A percentile compares a stretch with the other conserved stretches of the same genome.
Evolutionary conservation across 2,797 vertebrate genomes (phyloP).

Genomic region (Limosa lapponica): DNA sequence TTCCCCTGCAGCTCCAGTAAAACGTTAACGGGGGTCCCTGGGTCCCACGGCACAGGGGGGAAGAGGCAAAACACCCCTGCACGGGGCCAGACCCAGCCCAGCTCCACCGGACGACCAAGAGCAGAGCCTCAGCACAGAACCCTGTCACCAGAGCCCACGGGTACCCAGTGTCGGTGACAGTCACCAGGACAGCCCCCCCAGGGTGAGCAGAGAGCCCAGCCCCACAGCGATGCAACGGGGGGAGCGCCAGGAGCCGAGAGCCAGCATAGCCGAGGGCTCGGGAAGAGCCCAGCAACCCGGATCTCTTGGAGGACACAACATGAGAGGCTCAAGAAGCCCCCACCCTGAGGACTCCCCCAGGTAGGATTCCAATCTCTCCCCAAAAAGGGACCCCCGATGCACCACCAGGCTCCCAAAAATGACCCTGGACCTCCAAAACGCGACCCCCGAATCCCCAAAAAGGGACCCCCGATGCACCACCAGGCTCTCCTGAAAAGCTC

Average conservation of each 20-base stretch:
- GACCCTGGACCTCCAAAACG: too few species aligned
- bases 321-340: not conserved
- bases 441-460: too few species aligned
- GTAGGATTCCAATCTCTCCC: not conserved
- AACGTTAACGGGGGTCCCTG: fast-evolving
- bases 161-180: fast-evolving
- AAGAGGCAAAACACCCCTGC: not conserved
- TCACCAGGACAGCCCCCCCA: not conserved
- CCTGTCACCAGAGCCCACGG: fast-evolving
- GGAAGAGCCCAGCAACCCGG: not conserved
- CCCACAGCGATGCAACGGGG: fast-evolving
- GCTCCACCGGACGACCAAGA: not conserved
- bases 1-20: not conserved
- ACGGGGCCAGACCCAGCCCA: not conserved
- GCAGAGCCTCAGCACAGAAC: not conserved
- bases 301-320: fast-evolving
- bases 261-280: fast-evolving
- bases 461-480: fast-evolving
- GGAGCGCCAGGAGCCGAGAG: fast-evolving
- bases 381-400: fast-evolving
- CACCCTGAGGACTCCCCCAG: not conserved
- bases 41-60: not conserved
- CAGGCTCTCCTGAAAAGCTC: not conserved
- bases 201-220: not conserved
- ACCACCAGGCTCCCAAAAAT: too few species aligned